phyloP scores from a whole-genome alignment of 2,797 vertebrate species.

The Dallia pectoralis region DNA sequence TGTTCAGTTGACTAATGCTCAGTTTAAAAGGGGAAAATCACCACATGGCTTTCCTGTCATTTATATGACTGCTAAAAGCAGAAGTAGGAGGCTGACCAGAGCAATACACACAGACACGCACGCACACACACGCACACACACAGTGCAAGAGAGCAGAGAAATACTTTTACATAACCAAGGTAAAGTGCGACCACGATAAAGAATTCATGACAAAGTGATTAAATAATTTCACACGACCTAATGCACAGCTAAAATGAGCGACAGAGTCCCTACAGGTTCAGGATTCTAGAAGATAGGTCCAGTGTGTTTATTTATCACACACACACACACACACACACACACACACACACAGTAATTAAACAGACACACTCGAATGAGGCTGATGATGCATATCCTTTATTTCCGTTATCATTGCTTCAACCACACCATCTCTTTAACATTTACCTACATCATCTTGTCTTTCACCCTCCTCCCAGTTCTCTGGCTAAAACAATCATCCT shows the following conservation, averaged over 20 bases:
- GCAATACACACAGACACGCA: neutral
- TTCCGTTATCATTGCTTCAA: constrained; percentile 67
- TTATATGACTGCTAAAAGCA: constrained; percentile 15
- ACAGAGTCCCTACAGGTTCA: neutral
- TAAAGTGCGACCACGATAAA: constrained; percentile 63
- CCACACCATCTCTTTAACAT: constrained; percentile 61
- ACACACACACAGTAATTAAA: constrained; percentile 9
- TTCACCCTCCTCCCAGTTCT: constrained; percentile 53
- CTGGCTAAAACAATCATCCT: constrained; percentile 60
- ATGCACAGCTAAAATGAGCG: constrained; percentile 49
- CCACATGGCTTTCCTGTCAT: constrained; percentile 35
- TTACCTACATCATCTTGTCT: constrained; percentile 57
- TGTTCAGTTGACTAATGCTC: constrained; percentile 27
- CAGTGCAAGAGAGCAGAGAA: neutral
- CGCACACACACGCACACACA: constrained; percentile 15
- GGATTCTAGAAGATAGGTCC: neutral
- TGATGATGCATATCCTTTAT: constrained; percentile 78
- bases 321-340: neutral
- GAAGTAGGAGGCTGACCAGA: neutral
- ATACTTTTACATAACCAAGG: constrained; percentile 55
- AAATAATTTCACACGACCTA: constrained; percentile 68
- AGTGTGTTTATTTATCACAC: neutral
- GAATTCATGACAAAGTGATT: constrained; percentile 71
- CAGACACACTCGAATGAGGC: constrained; percentile 26
- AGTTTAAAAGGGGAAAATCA: constrained; percentile 43